These are phyloP conservation scores for Tauraco erythrolophus DNA, from an alignment of 2,113 vertebrate genomes.

Conservation along the genomic window DNA sequence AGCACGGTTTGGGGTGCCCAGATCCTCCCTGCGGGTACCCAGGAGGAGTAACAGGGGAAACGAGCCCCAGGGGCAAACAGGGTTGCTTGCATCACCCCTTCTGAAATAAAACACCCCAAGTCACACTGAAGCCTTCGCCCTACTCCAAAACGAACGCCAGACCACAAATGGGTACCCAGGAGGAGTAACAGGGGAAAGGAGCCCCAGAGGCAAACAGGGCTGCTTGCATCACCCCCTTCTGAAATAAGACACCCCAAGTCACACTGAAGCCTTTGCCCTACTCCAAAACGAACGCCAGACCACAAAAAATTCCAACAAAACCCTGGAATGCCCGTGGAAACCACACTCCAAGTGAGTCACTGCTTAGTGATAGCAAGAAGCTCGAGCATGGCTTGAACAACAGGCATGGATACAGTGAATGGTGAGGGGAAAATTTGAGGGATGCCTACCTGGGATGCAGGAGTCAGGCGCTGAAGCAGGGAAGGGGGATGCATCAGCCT, in stretches of 20 bases:
- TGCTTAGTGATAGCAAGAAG: not conserved
- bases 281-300: fast-evolving
- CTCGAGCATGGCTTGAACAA: not conserved
- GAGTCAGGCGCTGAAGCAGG: fast-evolving
- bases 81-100: not conserved
- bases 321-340: fast-evolving
- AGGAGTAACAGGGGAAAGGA: not conserved
- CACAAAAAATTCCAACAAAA: fast-evolving
- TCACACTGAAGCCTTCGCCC: not conserved
- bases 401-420: fast-evolving
- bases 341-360: not conserved
- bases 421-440: not conserved
- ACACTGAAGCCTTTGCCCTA: fast-evolving
- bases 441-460: not conserved
- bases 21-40: too few species aligned
- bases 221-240: not conserved
- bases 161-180: too few species aligned
- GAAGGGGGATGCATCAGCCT: not conserved
- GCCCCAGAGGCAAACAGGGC: not conserved
- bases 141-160: fast-evolving
- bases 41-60: too few species aligned
- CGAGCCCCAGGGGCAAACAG: not conserved
- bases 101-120: not conserved
- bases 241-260: not conserved
- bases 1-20: fast-evolving